Conservation (phyloP, 2,113 vertebrate species). For the Campylomormyrus tamandua region DNA sequence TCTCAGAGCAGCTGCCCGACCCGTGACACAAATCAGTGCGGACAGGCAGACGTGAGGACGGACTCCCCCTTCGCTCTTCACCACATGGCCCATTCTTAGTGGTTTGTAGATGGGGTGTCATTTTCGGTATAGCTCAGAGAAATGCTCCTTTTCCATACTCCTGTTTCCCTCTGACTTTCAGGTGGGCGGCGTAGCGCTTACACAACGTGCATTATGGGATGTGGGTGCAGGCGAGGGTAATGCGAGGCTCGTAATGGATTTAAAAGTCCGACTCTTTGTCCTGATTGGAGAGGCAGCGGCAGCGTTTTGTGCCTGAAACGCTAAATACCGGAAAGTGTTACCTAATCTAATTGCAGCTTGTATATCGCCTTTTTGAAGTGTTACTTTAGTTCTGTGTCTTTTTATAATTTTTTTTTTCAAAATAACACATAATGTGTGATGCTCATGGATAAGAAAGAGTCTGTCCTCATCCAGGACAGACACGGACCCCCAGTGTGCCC, state of each 20-base stretch:
- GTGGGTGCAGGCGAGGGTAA: background rate
- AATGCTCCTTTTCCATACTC: background rate
- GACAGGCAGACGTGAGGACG: background rate
- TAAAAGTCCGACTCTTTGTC: slow-evolving; percentile 29
- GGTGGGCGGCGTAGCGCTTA: background rate
- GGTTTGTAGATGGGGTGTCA: background rate
- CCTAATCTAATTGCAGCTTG: slow-evolving; percentile 47
- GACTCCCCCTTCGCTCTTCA: background rate
- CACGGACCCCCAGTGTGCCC: background rate
- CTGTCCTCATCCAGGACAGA: background rate
- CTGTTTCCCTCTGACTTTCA: background rate
- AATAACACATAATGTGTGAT: background rate
- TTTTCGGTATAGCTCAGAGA: background rate
- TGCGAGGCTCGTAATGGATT: slow-evolving; percentile 18
- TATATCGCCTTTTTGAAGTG: slow-evolving; percentile 39
- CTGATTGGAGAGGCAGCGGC: slow-evolving; percentile 42
- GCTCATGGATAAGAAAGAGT: slow-evolving; percentile 19
- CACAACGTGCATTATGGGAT: slow-evolving; percentile 6
- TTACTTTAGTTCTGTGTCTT: slow-evolving; percentile 38
- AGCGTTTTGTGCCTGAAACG: slow-evolving; percentile 36
- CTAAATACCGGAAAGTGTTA: slow-evolving; percentile 46
- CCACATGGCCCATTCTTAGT: background rate
- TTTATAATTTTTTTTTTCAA: background rate
- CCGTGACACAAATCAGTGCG: background rate
- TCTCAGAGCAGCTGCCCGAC: background rate